These are phyloP conservation scores for Danio choprae DNA, from an alignment of 2,797 vertebrate species.

Conservation along the genomic window DNA sequence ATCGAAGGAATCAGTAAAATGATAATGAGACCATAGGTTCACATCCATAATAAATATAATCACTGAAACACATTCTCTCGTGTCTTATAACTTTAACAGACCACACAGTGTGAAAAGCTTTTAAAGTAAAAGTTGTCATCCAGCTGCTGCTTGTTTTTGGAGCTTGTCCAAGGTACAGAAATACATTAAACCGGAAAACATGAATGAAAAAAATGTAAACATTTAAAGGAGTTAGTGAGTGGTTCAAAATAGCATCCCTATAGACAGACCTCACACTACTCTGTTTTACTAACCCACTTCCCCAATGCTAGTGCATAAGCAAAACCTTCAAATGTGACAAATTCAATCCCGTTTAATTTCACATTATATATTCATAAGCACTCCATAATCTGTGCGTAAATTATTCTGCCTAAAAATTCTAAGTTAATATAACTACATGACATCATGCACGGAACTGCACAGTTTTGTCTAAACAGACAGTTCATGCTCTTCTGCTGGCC, in stretches of 20 bases:
- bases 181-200: slow-evolving; percentile 11
- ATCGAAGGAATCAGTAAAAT: too few species aligned
- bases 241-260: not conserved
- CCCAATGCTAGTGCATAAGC: not conserved
- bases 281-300: not conserved
- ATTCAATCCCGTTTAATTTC: slow-evolving; percentile 13
- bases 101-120: not conserved
- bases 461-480: not conserved
- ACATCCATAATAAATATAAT: not conserved
- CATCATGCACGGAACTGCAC: not conserved
- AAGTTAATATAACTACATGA: not conserved
- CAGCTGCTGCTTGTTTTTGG: not conserved
- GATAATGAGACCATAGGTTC: too few species aligned
- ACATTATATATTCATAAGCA: not conserved
- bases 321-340: slow-evolving; percentile 9
- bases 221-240: not conserved
- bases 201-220: not conserved
- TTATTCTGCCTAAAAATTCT: not conserved
- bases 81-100: not conserved
- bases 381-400: slow-evolving; percentile 7
- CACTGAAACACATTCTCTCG: not conserved
- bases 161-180: not conserved
- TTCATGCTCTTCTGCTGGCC: slow-evolving; percentile 8
- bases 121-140: not conserved
- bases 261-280: slow-evolving; percentile 14